Base-by-base conservation (phyloP, 2,888 invertebrate genomes). In the Biston stratarius region DNA sequence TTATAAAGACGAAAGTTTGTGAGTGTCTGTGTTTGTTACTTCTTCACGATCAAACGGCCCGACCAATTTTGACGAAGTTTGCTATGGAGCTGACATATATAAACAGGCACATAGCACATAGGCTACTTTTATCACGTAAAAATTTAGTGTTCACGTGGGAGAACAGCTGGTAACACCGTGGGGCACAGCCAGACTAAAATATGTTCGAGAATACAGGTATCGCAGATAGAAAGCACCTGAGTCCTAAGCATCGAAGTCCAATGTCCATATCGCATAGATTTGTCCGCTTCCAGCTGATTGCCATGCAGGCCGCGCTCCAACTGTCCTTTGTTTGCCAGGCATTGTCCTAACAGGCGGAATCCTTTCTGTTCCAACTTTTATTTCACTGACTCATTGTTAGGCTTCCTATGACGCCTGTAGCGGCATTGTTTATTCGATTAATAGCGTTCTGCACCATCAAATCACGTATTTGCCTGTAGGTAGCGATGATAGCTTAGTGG, bases 251-350 rank as follows among this genome's bases (percentile, higher is more conserved):
- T 34, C 57, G 59, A 42, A 38, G 15, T 52, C 51, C 60, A 48
- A 47, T 36, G 62, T 63, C 64, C 65, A 51, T 24, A 15, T n/a
- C 51, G 61, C 64, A 56, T 55, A 40, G 24, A 55, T 52, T 36
- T 61, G 61, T 47, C 53, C 66, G 79, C 77, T 74, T 76, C 76
- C 76, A 75, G 77, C 83, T 90, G 90, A 91, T 92, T 92, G 85
- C 85, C 90, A 92, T 92, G 90, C 92, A 80, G 79, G 79, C 76
- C 85, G 79, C 83, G 83, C 77, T 78, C 81, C 78, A 77, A 80
- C 81, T 80, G 77, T 83, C 85, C 87, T 87, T 92, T 91, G 92
- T 92, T 90, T 85, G 84, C 73, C 80, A 82, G 80, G 80, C 84
- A 92, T 92, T 92, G 92, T 92, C 86, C 85, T 60, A 48, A 44